These are phyloP conservation scores for Carcinoscorpius rotundicauda DNA, from an alignment of 1,140 invertebrate species.

Conservation along the genomic window DNA sequence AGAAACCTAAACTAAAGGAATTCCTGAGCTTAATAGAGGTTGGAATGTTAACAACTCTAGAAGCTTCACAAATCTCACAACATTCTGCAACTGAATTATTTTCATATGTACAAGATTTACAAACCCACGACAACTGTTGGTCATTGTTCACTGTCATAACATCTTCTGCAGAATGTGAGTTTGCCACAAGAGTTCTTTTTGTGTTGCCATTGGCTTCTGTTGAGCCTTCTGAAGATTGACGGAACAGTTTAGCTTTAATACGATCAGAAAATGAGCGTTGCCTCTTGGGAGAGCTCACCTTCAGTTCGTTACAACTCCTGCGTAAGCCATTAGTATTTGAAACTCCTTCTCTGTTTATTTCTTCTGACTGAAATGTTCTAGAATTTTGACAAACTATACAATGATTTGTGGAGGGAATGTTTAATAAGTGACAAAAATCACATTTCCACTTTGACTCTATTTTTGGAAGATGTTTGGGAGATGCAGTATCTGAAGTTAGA, in stretches of 20 bases:
- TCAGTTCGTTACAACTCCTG: no score
- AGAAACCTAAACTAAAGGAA: conserved; percentile 22
- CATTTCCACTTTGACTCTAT: conserved; percentile 28
- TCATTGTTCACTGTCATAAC: conserved; percentile 17
- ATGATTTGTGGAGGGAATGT: conserved; percentile 24
- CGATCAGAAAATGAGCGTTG: conserved; percentile 45
- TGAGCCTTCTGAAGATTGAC: conserved; percentile 40
- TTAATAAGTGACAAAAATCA: conserved; percentile 27
- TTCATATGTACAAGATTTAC: conserved; percentile 44
- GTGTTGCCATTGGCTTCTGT: not conserved
- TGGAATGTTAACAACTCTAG: conserved; percentile 28
- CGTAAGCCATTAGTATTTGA: not conserved
- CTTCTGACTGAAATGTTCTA: conserved; percentile 13
- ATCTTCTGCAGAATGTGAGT: conserved; percentile 20
- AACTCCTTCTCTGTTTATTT: conserved; percentile 12
- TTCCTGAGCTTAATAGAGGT: conserved; percentile 24
- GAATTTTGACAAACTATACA: conserved; percentile 24
- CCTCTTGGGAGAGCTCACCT: conserved; percentile 36
- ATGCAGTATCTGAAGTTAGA: not conserved
- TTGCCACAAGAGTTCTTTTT: not conserved
- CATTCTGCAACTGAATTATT: conserved; percentile 38
- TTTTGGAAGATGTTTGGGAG: conserved; percentile 19
- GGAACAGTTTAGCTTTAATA: conserved; percentile 44
- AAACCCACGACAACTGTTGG: conserved; percentile 36
- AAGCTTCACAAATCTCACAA: conserved; percentile 51